Evolutionary conservation across 2,888 invertebrate genomes (phyloP).

Genomic region (Andrena bucephala): DNA sequence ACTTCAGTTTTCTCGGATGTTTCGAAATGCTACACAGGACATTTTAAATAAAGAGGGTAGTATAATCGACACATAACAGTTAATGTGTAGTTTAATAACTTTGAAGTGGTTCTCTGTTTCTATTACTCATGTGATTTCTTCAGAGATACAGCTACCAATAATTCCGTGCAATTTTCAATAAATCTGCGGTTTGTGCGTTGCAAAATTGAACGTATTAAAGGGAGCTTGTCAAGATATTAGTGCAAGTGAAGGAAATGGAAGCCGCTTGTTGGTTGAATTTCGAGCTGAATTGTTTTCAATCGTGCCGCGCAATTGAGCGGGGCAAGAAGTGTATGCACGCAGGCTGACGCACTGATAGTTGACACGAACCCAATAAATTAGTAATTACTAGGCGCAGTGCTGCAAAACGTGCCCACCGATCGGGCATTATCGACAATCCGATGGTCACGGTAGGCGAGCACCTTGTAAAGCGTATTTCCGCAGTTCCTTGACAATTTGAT

Average conservation of each 20-base stretch:
- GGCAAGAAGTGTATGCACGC: not conserved
- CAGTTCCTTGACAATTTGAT: slow-evolving; percentile 44
- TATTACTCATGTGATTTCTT: not conserved
- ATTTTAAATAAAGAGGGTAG: too few species aligned
- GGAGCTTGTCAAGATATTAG: not conserved
- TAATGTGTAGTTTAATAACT: too few species aligned
- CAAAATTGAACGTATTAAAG: not conserved
- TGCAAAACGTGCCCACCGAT: slow-evolving; percentile 59
- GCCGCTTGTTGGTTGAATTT: not conserved
- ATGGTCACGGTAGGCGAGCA: slow-evolving; percentile 77
- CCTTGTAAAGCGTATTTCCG: slow-evolving; percentile 73
- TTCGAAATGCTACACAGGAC: too few species aligned
- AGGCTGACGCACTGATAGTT: slow-evolving; percentile 64
- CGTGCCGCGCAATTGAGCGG: slow-evolving; percentile 6
- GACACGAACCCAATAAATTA: slow-evolving; percentile 73
- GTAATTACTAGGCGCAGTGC: slow-evolving; percentile 57
- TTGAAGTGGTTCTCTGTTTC: not conserved
- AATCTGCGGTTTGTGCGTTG: too few species aligned
- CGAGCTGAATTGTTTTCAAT: slow-evolving; percentile 37
- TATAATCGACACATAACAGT: too few species aligned
- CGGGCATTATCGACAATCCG: slow-evolving; percentile 65
- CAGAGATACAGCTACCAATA: not conserved
- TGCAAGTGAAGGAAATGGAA: not conserved
- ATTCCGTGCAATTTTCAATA: not conserved
- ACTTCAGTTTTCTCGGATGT: too few species aligned